Percentiles rank a stretch among this genome's conserved stretches.
phyloP scores from a whole-genome alignment of 2,888 invertebrate genomes.

The Rhagium mordax region DNA sequence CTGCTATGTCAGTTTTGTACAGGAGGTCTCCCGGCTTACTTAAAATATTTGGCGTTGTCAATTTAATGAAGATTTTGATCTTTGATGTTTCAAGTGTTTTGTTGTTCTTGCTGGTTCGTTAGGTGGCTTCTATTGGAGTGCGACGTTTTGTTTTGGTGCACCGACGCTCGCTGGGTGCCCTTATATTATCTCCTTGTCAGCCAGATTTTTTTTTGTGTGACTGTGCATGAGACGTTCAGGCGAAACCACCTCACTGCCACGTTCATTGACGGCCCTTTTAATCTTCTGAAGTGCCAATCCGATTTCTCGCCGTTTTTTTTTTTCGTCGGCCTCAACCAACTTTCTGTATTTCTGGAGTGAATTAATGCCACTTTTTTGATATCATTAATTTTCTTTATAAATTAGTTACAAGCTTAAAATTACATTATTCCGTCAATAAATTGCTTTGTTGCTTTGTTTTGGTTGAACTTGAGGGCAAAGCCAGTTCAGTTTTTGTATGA shows the following conservation, averaged over 20 bases:
- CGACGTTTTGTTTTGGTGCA: not conserved
- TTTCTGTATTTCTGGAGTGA: no score
- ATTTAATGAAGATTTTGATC: constrained; percentile 15
- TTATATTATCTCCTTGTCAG: not conserved
- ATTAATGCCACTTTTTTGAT: no score
- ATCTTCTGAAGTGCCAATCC: no score
- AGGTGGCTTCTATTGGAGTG: constrained; percentile 13
- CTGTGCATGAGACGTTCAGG: not conserved
- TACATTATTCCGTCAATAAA: no score
- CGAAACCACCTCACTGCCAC: not conserved
- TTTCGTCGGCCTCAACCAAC: no score
- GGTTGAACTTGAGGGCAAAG: no score
- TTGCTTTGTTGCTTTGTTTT: no score
- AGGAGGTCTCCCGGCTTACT: constrained; percentile 28
- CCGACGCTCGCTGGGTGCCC: not conserved
- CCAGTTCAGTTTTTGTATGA: no score
- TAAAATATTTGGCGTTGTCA: constrained; percentile 1
- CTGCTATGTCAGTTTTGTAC: constrained; percentile 46
- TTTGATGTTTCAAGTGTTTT: constrained; percentile 1
- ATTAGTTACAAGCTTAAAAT: no score
- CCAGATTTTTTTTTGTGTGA: not conserved
- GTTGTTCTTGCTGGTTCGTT: not conserved
- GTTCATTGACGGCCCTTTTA: not conserved
- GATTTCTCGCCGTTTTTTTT: no score
- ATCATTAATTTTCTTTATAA: no score